Conservation (phyloP, 2,113 vertebrate species). For the Ptyas mucosa region DNA sequence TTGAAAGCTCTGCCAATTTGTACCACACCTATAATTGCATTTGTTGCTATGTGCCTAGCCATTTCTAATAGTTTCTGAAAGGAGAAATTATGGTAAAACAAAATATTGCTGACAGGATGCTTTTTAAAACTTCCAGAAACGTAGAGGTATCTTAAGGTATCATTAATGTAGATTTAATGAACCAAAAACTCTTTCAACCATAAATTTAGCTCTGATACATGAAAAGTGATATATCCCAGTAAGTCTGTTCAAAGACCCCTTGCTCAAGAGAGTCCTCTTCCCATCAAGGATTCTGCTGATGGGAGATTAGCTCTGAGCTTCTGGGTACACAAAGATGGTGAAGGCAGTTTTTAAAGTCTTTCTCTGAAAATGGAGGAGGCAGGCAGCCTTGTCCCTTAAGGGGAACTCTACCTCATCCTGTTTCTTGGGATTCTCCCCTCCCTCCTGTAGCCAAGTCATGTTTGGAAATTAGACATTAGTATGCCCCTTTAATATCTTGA, state of each 20-base stretch:
- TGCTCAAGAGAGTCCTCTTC: neutral
- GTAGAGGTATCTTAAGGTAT: neutral
- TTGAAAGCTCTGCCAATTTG: neutral
- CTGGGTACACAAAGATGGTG: neutral
- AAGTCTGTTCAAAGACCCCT: neutral
- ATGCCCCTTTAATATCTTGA: neutral
- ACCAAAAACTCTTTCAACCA: neutral
- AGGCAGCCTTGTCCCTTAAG: neutral
- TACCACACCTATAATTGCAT: neutral
- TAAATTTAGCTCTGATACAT: neutral
- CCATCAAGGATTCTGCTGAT: neutral
- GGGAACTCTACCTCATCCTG: neutral
- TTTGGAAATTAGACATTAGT: neutral
- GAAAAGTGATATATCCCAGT: neutral
- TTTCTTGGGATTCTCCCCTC: neutral
- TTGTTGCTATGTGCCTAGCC: neutral
- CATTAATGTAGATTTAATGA: neutral
- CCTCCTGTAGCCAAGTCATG: neutral
- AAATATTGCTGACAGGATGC: neutral
- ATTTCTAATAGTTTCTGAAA: neutral
- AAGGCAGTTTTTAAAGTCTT: neutral
- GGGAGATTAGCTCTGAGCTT: neutral
- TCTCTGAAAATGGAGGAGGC: neutral
- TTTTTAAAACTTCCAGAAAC: neutral
- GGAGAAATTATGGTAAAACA: neutral